Base-by-base conservation (phyloP, 2,797 vertebrate genomes). In the Corythornis leucogaster region DNA sequence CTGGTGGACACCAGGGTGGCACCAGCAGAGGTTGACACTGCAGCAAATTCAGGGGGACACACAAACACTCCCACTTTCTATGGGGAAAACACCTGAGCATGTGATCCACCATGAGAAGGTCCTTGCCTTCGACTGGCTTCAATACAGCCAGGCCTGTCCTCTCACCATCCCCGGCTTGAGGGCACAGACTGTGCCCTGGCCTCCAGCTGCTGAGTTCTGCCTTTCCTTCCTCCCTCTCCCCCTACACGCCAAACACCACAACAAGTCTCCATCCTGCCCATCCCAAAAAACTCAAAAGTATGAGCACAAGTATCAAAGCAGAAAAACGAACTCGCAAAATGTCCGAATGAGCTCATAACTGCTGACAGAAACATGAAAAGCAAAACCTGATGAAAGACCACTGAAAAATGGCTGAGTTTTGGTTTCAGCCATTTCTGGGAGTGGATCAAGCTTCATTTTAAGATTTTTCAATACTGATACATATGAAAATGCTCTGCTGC, bases 361-460 rank as follows among this genome's bases (percentile, higher is more conserved):
- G 66, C 70, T 31, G 61, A 68, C 16, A 67, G 70, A 78, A 87
- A 89, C 80, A 66, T 0, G 13, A 71, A 73, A 35, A 76, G 9
- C 28, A 70, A 88, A 87, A 71, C 25, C 66, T 80, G 38, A 45
- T 58, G 74, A 66, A 81, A 94, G 89, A 26, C 1, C 51, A 61
- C 8, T 66, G 75, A 83, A 83, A 85, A 78, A 85, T 22, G 54
- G 10, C 30, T 64, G 31, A 15, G 45, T 8, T 89, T 54, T 15
- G 4, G 30, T 76, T 78, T 55, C 48, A 57, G 42, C 18, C 67
- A 68, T 89, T 92, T 82, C 71, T 92, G 84, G 70, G 87, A 77
- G 85, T 12, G 31, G 43, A 73, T 55, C 62, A 80, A 74, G 50
- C 33, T 91, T 77, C 11, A 4, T 22, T 79, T 85, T 80, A 75